Conservation (phyloP, 2,113 vertebrate species). For the Benitochromis conjunctus region DNA sequence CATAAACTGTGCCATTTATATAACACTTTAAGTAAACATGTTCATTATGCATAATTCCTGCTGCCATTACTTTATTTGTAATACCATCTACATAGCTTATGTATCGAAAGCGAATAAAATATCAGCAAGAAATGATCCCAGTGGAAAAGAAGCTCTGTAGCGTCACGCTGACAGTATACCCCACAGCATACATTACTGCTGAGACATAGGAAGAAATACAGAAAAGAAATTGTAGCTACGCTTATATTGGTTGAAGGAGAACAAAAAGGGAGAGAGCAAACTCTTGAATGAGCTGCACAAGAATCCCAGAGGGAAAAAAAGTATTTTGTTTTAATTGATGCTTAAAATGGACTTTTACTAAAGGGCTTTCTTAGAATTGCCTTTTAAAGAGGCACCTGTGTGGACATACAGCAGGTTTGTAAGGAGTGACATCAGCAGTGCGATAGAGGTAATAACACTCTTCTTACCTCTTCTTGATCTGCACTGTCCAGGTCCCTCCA, state of each 20-base stretch:
- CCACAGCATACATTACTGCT: not conserved
- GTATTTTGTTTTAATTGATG: not conserved
- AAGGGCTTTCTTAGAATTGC: not conserved
- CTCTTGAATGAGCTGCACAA: not conserved
- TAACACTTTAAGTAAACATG: not conserved
- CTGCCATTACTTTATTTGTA: not conserved
- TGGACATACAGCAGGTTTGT: not conserved
- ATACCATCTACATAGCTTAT: not conserved
- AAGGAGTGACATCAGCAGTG: not conserved
- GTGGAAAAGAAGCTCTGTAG: not conserved
- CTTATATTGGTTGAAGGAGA: not conserved
- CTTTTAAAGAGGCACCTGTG: not conserved
- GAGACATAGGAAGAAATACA: not conserved
- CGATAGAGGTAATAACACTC: not conserved
- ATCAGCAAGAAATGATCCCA: not conserved
- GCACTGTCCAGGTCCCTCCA: slow-evolving; percentile 95
- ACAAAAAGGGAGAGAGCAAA: not conserved
- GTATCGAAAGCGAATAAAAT: not conserved
- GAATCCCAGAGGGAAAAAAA: not conserved
- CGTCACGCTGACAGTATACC: not conserved
- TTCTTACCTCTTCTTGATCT: slow-evolving; percentile 90
- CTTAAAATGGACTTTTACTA: not conserved
- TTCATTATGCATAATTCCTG: not conserved
- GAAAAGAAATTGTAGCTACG: not conserved
- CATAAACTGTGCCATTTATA: not conserved